Base-by-base conservation (phyloP, 2,888 invertebrate genomes). In the Drosophila atroscutellata region DNA sequence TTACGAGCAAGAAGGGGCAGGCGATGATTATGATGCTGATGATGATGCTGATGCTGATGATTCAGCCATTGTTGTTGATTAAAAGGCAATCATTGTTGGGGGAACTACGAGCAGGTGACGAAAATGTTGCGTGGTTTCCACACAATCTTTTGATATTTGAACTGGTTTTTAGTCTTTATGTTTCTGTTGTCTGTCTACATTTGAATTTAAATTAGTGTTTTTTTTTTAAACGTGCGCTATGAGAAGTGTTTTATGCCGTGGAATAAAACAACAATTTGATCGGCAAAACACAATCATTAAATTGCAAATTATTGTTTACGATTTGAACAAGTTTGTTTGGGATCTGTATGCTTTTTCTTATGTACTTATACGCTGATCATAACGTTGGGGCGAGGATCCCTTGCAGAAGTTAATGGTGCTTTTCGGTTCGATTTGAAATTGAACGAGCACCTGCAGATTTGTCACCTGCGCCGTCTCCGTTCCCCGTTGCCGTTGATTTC, bases 31-130 rank as follows among this genome's bases (percentile, higher is more conserved):
- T 52, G 47, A 37, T 32, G 37, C 26, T 36, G 36, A 20, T 47
- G 6, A 15, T 30, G 30, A 30, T 30, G 30, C 30, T 30, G 30
- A 8, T 30, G 30, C 8, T 49, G 67, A 50, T 68, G 68, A 74
- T 64, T 69, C 59, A 70, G 61, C 30, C 28, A 55, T 30, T 47
- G 51, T 49, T 66, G 58, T 60, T 63, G 39, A 66, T 67, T 13
- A 51, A 54, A 39, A 64, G 42, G 30, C 51, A 56, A 77, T 73
- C 50, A 58, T 54, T 39, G 20, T 15, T 55, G 55, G 77, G 78
- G 78, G 78, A 78, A 78, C 68, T 78, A 71, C 75, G 75, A 71
- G 64, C 78, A 65, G 67, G 68, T 78, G 77, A 78, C 77, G 79
- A 65, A 75, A 71, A 69, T 65, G 75, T 70, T 74, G 77, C 75